Evolutionary conservation across 2,797 vertebrate species (phyloP), one percentile per base, ranked within the genome.

Genomic region (Danio kyathit): DNA sequence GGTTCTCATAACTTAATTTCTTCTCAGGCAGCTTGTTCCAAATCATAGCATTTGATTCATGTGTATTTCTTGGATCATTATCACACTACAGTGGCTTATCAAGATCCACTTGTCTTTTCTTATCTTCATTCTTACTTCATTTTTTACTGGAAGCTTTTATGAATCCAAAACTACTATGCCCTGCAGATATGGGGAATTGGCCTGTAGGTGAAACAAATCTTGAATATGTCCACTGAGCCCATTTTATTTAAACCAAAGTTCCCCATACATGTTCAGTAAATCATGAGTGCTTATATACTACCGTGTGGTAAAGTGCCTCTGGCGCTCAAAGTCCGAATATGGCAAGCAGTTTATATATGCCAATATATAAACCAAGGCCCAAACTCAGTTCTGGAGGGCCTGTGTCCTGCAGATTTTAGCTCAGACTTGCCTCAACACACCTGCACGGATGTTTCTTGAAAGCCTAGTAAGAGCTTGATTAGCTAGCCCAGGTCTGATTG

Each of bases 1-100:
- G 8, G 41, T 19, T 74, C 49, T 40, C 82, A 46, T 90, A 73
- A 84, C 83, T 73, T 56, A 9, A 64, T 86, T 83, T 65, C 57
- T 76, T 79, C 80, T 77, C 76, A 73, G 79, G 88, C 92, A 92
- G 89, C 90, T 90, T 70, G 85, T 83, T 87, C 65, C 84, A 67
- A 65, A 79, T 88, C 67, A 83, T 6, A 82, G 49, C 44, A 48
- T 74, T 38, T 86, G 56, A 79, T 56, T 57, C 81, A 52, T 60
- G 60, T 67, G 73, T 83, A 86, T 86, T 49, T 79, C 12, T 77
- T 60, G 76, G 84, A 86, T 84, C 71, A 48, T 48, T 46, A 4
- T 7, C 56, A 59, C 83, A 59, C 70, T 21, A 65, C 38, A 66
- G 51, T 14, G 74, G 43, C 43, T 29, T 41, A 60, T 67, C 74